Conservation (phyloP, 2,888 invertebrate species). For the Ceraclea dissimilis region DNA sequence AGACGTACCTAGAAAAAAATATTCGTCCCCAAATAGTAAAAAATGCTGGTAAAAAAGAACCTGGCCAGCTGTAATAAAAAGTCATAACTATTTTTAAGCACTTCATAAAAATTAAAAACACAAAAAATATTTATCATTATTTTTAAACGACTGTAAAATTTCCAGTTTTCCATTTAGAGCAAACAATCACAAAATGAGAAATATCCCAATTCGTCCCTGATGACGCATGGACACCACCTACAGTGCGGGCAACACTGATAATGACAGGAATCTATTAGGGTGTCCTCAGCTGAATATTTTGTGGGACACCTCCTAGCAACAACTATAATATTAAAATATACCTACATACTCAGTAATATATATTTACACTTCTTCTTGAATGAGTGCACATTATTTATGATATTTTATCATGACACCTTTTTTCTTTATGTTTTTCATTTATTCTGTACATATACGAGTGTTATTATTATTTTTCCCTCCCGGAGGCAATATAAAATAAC, state of each 20-base stretch:
- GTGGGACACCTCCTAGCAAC: slow-evolving; percentile 17
- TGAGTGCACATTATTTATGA: slow-evolving; percentile 21
- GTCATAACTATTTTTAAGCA: too few species aligned
- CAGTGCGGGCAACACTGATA: slow-evolving; percentile 13
- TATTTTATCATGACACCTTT: slow-evolving; percentile 23
- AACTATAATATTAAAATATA: background rate
- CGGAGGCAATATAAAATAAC: background rate
- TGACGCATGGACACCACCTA: slow-evolving; percentile 5
- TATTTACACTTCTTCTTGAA: slow-evolving; percentile 4
- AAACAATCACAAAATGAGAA: too few species aligned
- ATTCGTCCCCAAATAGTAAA: too few species aligned
- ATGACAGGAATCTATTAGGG: slow-evolving; percentile 23
- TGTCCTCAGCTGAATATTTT: slow-evolving; percentile 22
- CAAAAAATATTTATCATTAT: too few species aligned
- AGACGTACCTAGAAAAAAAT: too few species aligned
- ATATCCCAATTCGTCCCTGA: background rate
- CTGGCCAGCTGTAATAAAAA: too few species aligned
- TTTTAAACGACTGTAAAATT: too few species aligned
- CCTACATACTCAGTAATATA: background rate
- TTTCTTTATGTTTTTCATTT: slow-evolving; percentile 3
- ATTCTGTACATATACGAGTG: background rate
- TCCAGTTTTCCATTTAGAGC: too few species aligned
- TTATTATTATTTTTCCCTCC: background rate
- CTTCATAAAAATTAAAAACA: too few species aligned
- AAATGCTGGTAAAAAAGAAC: too few species aligned